Base-by-base conservation (phyloP, 2,888 invertebrate genomes). In the Phengaris alcon region DNA sequence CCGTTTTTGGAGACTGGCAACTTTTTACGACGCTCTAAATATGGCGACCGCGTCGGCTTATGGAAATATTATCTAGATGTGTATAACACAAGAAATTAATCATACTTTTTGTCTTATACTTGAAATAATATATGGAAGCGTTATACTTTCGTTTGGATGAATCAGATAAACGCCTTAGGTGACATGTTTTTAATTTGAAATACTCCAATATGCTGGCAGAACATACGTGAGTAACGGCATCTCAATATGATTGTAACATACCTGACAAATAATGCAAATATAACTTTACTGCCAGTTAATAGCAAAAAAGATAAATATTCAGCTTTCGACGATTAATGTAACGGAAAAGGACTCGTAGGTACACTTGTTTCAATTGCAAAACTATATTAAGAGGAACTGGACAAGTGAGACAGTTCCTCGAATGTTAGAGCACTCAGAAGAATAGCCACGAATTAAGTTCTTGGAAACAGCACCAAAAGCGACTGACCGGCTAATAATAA, bases 31-130 rank as follows among this genome's bases (percentile, higher is more conserved):
- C 77, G 76, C 69, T 78, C 87, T 84, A 81, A 84, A 88, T 85
- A 86, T 79, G 87, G 88, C 76, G 51, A 74, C 74, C 73, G 77
- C 73, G 77, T 82, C 83, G 83, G 78, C 82, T 86, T 86, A 87
- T 87, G 87, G 85, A 84, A 86, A 88, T 85, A 86, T 87, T 86
- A 86, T 90, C 89, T 88, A 87, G 86, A 88, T 87, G 85, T 84
- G 80, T 80, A 80, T 81, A 81, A 80, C 79, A 79, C 77, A 79
- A 77, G 70, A 77, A 76, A 80, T 79, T 79, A 79, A 79, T 80
- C 77, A 77, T 78, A 77, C 77, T 80, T 81, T 79, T 80, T 74
- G 74, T 68, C 75, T 73, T 76, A 74, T 78, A 54, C 54, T 22
- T 54, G 54, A 54, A 72, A 7, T 13, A 6, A 35, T n/a, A 13